Conservation (phyloP, 2,888 invertebrate species). For the Stenichneumon culpator region DNA sequence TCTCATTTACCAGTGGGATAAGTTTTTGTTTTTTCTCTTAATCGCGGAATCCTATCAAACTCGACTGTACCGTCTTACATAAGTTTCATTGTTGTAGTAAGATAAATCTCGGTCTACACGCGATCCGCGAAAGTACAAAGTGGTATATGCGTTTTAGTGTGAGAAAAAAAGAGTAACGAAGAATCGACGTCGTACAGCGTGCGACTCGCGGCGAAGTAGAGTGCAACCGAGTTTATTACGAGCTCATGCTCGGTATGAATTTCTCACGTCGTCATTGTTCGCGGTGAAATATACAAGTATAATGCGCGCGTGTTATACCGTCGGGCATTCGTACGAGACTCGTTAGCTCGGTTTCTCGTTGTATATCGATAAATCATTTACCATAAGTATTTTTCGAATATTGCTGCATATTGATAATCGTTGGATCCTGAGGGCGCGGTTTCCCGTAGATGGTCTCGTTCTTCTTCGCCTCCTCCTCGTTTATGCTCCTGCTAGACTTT, state of each 20-base stretch:
- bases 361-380: conserved; percentile 60
- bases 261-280: conserved; percentile 65
- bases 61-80: conserved; percentile 48
- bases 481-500: conserved; percentile 84
- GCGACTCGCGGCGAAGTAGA: conserved; percentile 55
- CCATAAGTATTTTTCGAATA: conserved; percentile 81
- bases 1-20: not conserved
- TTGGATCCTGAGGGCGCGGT: conserved; percentile 84
- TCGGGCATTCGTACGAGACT: not conserved
- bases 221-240: conserved; percentile 60
- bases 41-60: conserved; percentile 36
- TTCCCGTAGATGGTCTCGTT: conserved; percentile 88
- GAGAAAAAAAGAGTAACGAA: conserved; percentile 59
- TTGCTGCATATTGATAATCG: conserved; percentile 72
- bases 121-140: conserved; percentile 39
- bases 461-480: conserved; percentile 84
- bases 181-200: conserved; percentile 51
- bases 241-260: conserved; percentile 53
- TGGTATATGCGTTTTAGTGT: conserved; percentile 14
- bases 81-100: conserved; percentile 61
- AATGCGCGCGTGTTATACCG: not conserved
- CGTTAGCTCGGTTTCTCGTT: not conserved
- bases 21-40: conserved; percentile 10
- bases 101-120: conserved; percentile 54
- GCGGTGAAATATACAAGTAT: conserved; percentile 1